Percentiles rank a stretch among this genome's conserved stretches.
Evolutionary conservation across 2,797 vertebrate genomes (phyloP).

Genomic region (Hypotaenidia philippensis): DNA sequence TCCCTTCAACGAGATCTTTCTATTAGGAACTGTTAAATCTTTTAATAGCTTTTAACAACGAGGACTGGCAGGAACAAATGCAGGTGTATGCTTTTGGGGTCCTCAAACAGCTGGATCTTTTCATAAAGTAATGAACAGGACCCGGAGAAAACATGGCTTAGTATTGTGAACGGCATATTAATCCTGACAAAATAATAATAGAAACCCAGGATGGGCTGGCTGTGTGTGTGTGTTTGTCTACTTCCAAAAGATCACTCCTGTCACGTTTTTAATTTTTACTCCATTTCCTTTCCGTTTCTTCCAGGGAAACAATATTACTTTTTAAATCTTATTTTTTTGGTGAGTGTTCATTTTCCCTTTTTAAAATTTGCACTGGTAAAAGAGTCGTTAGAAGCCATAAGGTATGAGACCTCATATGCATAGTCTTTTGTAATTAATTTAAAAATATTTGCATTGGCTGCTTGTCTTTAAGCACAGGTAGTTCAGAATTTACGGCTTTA

Average conservation of each 20-base stretch:
- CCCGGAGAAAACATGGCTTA: neutral
- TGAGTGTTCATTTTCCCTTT: conserved; percentile 31
- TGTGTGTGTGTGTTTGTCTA: neutral
- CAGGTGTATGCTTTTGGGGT: conserved; percentile 18
- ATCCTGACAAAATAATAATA: conserved; percentile 7
- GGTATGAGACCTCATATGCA: conserved; percentile 6
- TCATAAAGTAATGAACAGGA: neutral
- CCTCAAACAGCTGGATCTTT: conserved; percentile 12
- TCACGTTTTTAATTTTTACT: conserved; percentile 29
- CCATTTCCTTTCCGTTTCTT: neutral
- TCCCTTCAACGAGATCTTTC: conserved; percentile 50
- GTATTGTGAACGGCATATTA: conserved; percentile 15
- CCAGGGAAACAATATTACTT: neutral
- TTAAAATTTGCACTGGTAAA: conserved; percentile 14
- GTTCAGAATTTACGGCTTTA: conserved; percentile 51
- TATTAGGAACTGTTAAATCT: conserved; percentile 58
- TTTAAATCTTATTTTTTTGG: neutral
- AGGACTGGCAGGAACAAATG: conserved; percentile 23
- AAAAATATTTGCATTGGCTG: conserved; percentile 48
- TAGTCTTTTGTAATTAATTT: conserved; percentile 57
- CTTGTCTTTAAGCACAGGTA: conserved; percentile 62
- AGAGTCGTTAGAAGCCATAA: conserved; percentile 20
- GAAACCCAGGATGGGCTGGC: neutral
- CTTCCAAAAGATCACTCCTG: neutral
- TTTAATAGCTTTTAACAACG: conserved; percentile 44